phyloP scores from a whole-genome alignment of 2,797 vertebrate genomes.

The Mastacembelus armatus region DNA sequence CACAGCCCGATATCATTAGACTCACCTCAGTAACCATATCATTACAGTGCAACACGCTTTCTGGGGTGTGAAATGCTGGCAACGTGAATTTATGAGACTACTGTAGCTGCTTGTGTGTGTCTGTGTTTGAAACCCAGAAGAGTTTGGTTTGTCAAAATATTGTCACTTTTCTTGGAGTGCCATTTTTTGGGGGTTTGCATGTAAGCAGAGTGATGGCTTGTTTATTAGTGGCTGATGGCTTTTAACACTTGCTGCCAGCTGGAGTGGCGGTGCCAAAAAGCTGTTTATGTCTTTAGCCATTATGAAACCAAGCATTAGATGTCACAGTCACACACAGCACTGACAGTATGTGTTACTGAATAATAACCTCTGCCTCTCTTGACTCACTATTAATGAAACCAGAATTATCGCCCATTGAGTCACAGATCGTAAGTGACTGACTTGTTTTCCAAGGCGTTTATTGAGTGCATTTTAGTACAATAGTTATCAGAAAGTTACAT shows the following conservation, averaged over 20 bases:
- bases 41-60: slow-evolving; percentile 51
- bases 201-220: slow-evolving; percentile 54
- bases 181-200: slow-evolving; percentile 12
- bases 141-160: slow-evolving; percentile 67
- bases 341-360: slow-evolving; percentile 62
- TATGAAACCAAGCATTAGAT: slow-evolving; percentile 57
- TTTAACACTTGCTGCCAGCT: slow-evolving; percentile 62
- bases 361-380: slow-evolving; percentile 62
- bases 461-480: slow-evolving; percentile 91
- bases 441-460: slow-evolving; percentile 86
- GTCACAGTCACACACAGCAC: slow-evolving; percentile 33
- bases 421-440: slow-evolving; percentile 52
- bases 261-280: slow-evolving; percentile 55
- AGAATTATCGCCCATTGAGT: slow-evolving; percentile 55
- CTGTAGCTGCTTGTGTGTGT: slow-evolving; percentile 3
- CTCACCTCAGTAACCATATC: slow-evolving; percentile 69
- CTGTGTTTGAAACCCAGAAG: slow-evolving; percentile 13
- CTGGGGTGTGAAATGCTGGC: slow-evolving; percentile 20
- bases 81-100: slow-evolving; percentile 38
- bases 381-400: slow-evolving; percentile 59
- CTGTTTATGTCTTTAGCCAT: slow-evolving; percentile 63
- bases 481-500: slow-evolving; percentile 89
- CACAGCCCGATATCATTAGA: slow-evolving; percentile 46
- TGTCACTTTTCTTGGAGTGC: slow-evolving; percentile 41
- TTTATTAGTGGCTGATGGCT: slow-evolving; percentile 73